Base-by-base conservation (phyloP, 2,888 invertebrate species). In the Argyra leucocephala region DNA sequence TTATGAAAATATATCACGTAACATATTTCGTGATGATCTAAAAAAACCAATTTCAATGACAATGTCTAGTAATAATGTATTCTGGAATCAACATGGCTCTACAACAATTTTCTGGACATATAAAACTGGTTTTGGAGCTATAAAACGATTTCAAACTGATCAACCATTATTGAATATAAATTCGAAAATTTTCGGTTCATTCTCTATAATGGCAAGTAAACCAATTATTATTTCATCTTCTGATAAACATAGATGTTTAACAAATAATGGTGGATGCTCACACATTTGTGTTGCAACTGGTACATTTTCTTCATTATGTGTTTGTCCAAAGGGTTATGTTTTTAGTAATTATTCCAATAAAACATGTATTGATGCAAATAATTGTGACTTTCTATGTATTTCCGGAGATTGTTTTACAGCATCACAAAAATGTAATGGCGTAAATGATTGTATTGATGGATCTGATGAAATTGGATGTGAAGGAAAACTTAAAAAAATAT, bases 261-360 rank as follows among this genome's bases (percentile, higher is more conserved):
- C 72, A 10, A 79, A 80, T 36, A 85, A 86, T 67, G 86, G 86
- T 57, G 84, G 85, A 1, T 93, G 93, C 72, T 86, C 88, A 3
- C 88, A 91, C 74, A 77, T 91, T 12, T 93, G 93, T 73, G 83
- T 90, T 2, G 82, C 86, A 66, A 74, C 77, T 10, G 75, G 76
- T 0, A 73, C 71, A 61, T 70, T 63, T 24, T 59, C 66, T 0
- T 80, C 79, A 69, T 76, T 76, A 6, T 86, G 85, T 67, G 73
- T 84, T 0, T 94, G 94, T 74, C 89, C 93, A 0, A 76, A 84
- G 0, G 88, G 88, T 0, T 82, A 86, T 74, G 75, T 82, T 1
- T 78, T 88, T 15, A 76, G 75, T 1, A 76, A 80, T 69, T 72
- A 75, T 1, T 72, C 74, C 0, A 82, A 82, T 36, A 78, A 75